Evolutionary conservation across 2,113 vertebrate genomes (phyloP).

Genomic region (Marcusenius ussheri): DNA sequence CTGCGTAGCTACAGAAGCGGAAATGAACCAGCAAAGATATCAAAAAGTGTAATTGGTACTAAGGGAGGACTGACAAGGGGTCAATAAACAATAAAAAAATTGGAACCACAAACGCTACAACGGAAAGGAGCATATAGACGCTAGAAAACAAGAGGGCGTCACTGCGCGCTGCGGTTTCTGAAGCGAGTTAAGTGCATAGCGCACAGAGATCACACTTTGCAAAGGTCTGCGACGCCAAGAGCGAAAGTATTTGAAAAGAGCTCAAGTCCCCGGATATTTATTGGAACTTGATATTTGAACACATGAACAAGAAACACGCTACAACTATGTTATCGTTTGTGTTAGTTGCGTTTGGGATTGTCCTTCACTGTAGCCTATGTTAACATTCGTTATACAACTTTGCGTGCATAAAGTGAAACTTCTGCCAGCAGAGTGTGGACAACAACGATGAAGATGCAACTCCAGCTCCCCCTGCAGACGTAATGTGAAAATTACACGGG

Average conservation of each 20-base stretch:
- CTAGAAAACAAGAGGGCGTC: too few relatives aligned
- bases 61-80: neutral
- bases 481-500: neutral
- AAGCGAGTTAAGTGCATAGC: neutral
- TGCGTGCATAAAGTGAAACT: too few relatives aligned
- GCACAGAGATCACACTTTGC: neutral
- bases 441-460: neutral
- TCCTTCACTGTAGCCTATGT: too few relatives aligned
- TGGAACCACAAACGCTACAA: neutral
- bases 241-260: neutral
- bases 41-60: neutral
- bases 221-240: too few relatives aligned
- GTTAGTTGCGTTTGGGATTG: too few relatives aligned
- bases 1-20: neutral
- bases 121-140: neutral
- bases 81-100: neutral
- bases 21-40: neutral
- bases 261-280: neutral
- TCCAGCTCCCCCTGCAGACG: neutral
- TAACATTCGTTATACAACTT: neutral
- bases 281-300: neutral
- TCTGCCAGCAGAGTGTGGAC: too few relatives aligned
- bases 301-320: neutral
- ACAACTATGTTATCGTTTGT: too few relatives aligned
- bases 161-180: neutral